Evolutionary conservation across 64 coral and sea anemone species (phyloP), one percentile per base, ranked within the genome.

Genomic region (Montipora cactus): DNA sequence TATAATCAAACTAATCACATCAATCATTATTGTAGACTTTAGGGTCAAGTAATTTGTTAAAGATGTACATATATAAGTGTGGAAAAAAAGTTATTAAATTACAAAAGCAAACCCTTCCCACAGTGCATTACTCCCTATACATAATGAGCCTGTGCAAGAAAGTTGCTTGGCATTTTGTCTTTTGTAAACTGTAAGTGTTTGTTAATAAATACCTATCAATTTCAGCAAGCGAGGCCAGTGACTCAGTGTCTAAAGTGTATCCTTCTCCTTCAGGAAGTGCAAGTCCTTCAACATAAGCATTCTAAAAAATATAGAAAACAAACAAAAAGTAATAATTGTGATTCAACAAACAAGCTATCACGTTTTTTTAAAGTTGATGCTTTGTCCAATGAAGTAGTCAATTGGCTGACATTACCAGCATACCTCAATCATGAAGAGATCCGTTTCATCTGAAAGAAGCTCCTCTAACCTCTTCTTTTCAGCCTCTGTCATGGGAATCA

Each of bases 401-500:
- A 37, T 37, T 37, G 2, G 37, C 37, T 37, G 37, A 37, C 37
- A 37, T 37, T 37, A 37, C 37, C 2, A 37, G 13, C 61, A 44
- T 53, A 97, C 92, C 83, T 94, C 95, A 13, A 97, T 58, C 92
- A 94, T 91, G 69, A 97, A 49, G 2, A 91, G 89, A 55, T 98
- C 93, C 15, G 78, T 92, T 53, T 87, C 77, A 87, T 98, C 96
- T 4, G 81, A 98, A 22, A 93, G 74, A 6, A 98, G 87, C 58
- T 96, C 88, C 5, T 98, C 97, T 75, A 98, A 52, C 7, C 97
- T 61, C 55, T 93, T 91, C 59, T 98, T 98, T 58, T 98, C 94
- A 19, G 93, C 91, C 10, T 98, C 97, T 83, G 97, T 98, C 97
- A 98, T 98, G 8, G 97, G 94, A 68, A 98, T 93, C 1, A 94